phyloP scores from a whole-genome alignment of 2,797 vertebrate species.

The Lophius americanus region DNA sequence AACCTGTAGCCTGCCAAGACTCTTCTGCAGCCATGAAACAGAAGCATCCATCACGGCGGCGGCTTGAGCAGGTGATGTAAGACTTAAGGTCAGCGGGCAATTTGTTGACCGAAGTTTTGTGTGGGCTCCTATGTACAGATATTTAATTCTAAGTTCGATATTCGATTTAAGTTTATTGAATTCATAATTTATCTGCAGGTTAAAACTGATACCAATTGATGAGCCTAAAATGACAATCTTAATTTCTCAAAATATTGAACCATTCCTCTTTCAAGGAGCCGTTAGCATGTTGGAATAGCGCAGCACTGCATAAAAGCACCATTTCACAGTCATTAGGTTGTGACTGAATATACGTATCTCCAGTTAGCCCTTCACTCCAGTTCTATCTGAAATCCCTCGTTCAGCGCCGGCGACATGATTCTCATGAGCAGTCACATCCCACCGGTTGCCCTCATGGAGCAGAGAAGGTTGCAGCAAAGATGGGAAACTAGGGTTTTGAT shows the following conservation, averaged over 20 bases:
- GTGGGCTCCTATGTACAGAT: background rate
- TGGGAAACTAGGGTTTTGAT: background rate
- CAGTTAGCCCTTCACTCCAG: constrained; percentile 27
- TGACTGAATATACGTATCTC: background rate
- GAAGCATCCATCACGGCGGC: constrained; percentile 1
- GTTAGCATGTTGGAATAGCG: background rate
- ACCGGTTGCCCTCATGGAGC: constrained; percentile 28
- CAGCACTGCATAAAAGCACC: background rate
- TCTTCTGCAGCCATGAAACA: background rate
- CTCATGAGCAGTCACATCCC: constrained; percentile 54
- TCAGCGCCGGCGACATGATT: constrained; percentile 44
- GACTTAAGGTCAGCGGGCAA: background rate
- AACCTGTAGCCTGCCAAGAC: background rate
- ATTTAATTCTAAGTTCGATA: no score
- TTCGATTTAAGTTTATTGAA: background rate
- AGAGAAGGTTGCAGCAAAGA: constrained; percentile 13
- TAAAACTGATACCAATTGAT: background rate
- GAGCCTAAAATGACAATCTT: constrained; percentile 2
- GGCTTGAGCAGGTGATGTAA: background rate
- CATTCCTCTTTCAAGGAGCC: background rate
- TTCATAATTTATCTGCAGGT: background rate
- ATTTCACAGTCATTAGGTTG: constrained; percentile 4
- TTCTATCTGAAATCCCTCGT: constrained; percentile 50
- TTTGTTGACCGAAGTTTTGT: background rate
- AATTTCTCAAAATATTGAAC: constrained; percentile 3